phyloP scores from a whole-genome alignment of 1,140 invertebrate genomes.

The Nasonia longicornis region DNA sequence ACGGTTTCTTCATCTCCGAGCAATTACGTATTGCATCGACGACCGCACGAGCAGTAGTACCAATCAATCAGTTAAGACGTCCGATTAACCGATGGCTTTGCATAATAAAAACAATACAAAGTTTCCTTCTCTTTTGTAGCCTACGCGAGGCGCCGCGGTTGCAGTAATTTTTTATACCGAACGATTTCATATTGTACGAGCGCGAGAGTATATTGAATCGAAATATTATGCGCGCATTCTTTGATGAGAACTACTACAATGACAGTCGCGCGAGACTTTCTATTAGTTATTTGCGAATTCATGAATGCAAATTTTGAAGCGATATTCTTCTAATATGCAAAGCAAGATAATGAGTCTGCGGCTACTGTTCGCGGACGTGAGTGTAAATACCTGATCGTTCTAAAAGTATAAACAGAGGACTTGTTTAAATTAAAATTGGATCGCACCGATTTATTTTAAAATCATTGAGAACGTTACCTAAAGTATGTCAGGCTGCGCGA shows the following conservation, averaged over 20 bases:
- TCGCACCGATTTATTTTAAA: too few relatives aligned
- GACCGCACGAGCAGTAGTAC: background rate
- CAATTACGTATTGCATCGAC: background rate
- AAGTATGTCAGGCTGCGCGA: too few relatives aligned
- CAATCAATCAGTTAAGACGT: background rate
- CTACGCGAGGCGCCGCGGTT: background rate
- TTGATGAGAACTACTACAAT: background rate
- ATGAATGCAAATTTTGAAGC: background rate
- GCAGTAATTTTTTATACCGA: background rate
- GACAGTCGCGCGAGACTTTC: background rate
- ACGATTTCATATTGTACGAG: background rate
- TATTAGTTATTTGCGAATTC: background rate
- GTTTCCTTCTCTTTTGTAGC: background rate
- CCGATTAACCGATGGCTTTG: background rate
- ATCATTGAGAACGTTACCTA: too few relatives aligned
- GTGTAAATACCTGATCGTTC: background rate
- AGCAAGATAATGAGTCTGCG: background rate
- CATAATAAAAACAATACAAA: conserved; percentile 1
- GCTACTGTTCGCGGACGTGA: background rate
- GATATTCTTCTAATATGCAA: background rate
- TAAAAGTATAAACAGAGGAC: too few relatives aligned
- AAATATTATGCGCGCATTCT: background rate
- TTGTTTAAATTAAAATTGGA: too few relatives aligned
- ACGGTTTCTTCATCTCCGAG: background rate
- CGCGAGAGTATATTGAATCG: background rate